Conservation (phyloP, 2,888 invertebrate species). For the Sceliomorpha sp. region DNA sequence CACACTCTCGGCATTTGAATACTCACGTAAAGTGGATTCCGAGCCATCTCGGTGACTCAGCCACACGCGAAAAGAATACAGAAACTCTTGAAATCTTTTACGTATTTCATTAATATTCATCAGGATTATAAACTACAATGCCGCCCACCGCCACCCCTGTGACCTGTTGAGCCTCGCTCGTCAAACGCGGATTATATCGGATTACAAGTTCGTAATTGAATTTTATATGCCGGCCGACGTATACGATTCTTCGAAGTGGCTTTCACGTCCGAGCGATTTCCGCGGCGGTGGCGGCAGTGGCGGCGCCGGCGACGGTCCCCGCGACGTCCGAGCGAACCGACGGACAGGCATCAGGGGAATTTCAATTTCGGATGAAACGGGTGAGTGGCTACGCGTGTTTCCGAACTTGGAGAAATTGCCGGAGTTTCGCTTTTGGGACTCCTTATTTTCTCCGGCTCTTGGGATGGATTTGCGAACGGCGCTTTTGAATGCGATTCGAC, state of each 20-base stretch:
- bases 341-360: constrained; percentile 35
- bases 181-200: constrained; percentile 73
- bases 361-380: constrained; percentile 51
- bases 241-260: constrained; percentile 58
- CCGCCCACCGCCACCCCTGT: constrained; percentile 67
- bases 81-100: constrained; percentile 64
- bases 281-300: constrained; percentile 46
- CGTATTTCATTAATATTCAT: constrained; percentile 77
- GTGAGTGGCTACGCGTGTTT: constrained; percentile 32
- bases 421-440: constrained; percentile 39
- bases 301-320: constrained; percentile 46
- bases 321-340: not conserved
- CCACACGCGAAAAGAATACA: constrained; percentile 78
- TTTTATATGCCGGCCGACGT: constrained; percentile 64
- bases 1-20: constrained; percentile 77
- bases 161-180: constrained; percentile 73
- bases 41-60: constrained; percentile 69
- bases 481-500: too few species aligned
- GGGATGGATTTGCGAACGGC: too few species aligned
- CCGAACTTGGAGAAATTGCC: constrained; percentile 28
- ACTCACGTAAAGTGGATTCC: constrained; percentile 73
- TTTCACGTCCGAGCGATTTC: constrained; percentile 52
- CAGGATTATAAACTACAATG: constrained; percentile 74
- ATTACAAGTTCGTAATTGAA: constrained; percentile 75
- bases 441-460: too few species aligned